Evolutionary conservation across 2,797 vertebrate species (phyloP).

Genomic region (Gila robusta): DNA sequence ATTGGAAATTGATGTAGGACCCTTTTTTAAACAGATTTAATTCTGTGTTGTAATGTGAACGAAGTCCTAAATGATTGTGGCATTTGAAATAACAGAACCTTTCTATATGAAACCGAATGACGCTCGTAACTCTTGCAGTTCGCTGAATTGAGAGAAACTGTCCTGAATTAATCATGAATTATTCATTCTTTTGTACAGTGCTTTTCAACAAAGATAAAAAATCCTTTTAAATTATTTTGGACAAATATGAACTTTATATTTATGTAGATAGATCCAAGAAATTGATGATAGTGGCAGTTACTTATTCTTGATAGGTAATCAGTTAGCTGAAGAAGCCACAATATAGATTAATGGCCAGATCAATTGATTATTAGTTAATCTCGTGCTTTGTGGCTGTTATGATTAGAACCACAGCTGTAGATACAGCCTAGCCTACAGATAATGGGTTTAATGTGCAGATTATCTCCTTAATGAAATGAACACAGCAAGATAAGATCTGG

Average conservation of each 20-base stretch:
- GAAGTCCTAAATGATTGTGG: not conserved
- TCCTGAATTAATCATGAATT: not conserved
- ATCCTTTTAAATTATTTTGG: not conserved
- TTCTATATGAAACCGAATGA: not conserved
- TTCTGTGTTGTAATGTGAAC: not conserved
- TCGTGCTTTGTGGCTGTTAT: constrained; percentile 24
- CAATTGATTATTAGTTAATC: constrained; percentile 36
- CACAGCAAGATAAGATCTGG: constrained; percentile 18
- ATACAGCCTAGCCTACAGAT: constrained; percentile 8
- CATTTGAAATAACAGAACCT: not conserved
- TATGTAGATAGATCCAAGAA: not conserved
- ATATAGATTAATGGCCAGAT: constrained; percentile 29
- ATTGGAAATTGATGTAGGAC: constrained; percentile 17
- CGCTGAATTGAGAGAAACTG: not conserved
- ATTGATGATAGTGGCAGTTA: not conserved
- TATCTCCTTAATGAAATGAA: constrained; percentile 5
- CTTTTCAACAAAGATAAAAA: not conserved
- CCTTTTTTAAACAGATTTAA: not conserved
- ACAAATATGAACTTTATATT: not conserved
- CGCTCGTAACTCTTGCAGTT: not conserved
- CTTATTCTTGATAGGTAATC: not conserved
- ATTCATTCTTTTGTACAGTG: not conserved
- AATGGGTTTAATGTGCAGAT: not conserved
- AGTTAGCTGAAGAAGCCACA: constrained; percentile 11
- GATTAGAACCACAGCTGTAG: constrained; percentile 36